Percentiles rank a stretch among this genome's conserved stretches.
Conservation (phyloP, 2,888 invertebrate genomes). For the Troglohyphantes excavatus region DNA sequence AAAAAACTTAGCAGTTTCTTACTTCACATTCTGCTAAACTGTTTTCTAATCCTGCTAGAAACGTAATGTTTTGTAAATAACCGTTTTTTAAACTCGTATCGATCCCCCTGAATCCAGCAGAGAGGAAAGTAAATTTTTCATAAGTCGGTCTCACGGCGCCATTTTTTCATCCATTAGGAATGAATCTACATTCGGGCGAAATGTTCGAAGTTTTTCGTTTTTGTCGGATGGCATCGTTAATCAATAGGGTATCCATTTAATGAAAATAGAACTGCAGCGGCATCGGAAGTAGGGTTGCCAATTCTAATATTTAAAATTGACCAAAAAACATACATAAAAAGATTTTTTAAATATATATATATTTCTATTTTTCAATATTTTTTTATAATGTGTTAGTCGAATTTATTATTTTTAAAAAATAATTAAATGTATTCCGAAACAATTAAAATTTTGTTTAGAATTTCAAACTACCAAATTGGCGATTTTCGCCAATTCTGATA, state of each 20-base stretch:
- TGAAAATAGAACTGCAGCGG: conserved; percentile 27
- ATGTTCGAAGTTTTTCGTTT: conserved; percentile 10
- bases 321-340: too few species aligned
- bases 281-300: background rate
- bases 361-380: too few species aligned
- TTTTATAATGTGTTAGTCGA: too few species aligned
- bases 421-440: too few species aligned
- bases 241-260: conserved; percentile 46
- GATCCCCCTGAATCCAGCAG: conserved; percentile 8
- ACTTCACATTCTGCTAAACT: conserved; percentile 56
- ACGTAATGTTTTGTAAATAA: conserved; percentile 77
- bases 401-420: too few species aligned
- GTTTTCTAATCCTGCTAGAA: conserved; percentile 59
- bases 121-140: conserved; percentile 46
- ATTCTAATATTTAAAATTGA: too few species aligned
- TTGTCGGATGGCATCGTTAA: conserved; percentile 39
- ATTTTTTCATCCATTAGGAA: conserved; percentile 26
- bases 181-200: conserved; percentile 3
- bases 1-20: conserved; percentile 29
- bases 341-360: too few species aligned
- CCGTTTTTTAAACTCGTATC: conserved; percentile 59
- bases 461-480: too few species aligned
- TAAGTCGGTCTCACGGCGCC: background rate
- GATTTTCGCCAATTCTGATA: too few species aligned
- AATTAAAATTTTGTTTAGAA: too few species aligned